Base-by-base conservation (phyloP, 2,797 vertebrate species). In the Rousettus madagascariensis region DNA sequence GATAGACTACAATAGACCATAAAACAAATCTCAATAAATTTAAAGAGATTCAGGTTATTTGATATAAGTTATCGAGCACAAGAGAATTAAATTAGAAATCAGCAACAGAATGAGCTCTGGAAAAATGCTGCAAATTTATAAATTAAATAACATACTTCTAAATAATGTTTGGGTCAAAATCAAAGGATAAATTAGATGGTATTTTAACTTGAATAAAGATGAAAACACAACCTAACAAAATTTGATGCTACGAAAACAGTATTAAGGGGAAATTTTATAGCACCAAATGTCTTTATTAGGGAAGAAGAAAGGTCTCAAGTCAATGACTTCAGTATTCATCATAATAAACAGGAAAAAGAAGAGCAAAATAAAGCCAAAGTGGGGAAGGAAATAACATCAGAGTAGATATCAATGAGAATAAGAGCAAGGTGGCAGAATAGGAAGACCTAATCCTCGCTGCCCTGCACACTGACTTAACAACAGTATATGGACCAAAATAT, bases 61-160 rank as follows among this genome's bases (percentile, higher is more conserved):
- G 79, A 2, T 86, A 5, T 80, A 20, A 63, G 4, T 57, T 86
- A 66, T 6, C 49, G n/a, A 55, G 22, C 55, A 80, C 30, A 79
- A 28, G 33, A 49, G 26, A 38, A 57, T 74, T 80, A 79, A 36
- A 3, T 80, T 86, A 91, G 57, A 46, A 75, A 46, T 90, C 43
- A 12, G 13, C 71, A 65, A 71, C 38, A 65, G 17, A 71, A 80
- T 86, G 19, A 24, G 79, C 28, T 91, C 82, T 90, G 10, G 36
- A 72, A 94, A 79, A 63, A 51, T 53, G 3, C 17, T 55, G 15
- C 57, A 79, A 55, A 49, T 33, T 90, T 78, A 69, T 13, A 85
- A 85, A 94, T 94, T 90, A 77, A 94, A 28, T 74, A 66, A 38
- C 16, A 43, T 61, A 30, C 22, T 80, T 80, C 30, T 86, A 69